Evolutionary conservation across 2,797 vertebrate genomes (phyloP).

Genomic region (Scolopax bukidnonensis): DNA sequence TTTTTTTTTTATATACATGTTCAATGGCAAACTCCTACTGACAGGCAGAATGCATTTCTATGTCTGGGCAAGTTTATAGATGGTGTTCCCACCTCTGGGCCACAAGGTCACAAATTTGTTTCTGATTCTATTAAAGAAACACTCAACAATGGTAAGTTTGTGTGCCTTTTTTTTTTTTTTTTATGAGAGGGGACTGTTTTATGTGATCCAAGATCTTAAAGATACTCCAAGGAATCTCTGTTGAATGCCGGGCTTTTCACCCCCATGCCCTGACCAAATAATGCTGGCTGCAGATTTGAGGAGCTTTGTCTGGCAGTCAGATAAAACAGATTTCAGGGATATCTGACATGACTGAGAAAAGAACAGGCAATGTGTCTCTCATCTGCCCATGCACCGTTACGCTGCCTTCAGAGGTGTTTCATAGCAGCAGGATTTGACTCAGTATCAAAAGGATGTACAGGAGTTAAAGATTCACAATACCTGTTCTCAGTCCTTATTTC

Average conservation of each 20-base stretch:
- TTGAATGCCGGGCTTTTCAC: slow-evolving; percentile 17
- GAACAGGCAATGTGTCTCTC: background rate
- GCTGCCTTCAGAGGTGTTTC: background rate
- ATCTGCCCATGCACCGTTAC: fast-evolving
- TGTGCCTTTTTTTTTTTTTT: slow-evolving; percentile 41
- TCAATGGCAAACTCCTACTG: slow-evolving; percentile 79
- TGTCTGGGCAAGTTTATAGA: slow-evolving; percentile 84
- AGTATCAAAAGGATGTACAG: background rate
- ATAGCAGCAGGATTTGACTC: background rate
- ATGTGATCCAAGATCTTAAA: slow-evolving; percentile 75
- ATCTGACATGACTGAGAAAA: background rate
- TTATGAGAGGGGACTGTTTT: slow-evolving; percentile 77
- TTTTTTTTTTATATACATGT: slow-evolving; percentile 66
- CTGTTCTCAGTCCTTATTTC: background rate
- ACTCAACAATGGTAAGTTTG: slow-evolving; percentile 80
- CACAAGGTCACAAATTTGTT: slow-evolving; percentile 83
- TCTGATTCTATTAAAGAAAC: slow-evolving; percentile 81
- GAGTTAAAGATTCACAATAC: background rate
- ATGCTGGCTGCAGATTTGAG: background rate
- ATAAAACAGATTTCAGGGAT: slow-evolving; percentile 25
- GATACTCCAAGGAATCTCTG: slow-evolving; percentile 75
- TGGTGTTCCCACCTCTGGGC: slow-evolving; percentile 82
- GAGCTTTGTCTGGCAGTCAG: background rate
- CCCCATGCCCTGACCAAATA: background rate
- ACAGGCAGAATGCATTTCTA: slow-evolving; percentile 76